phyloP scores from a whole-genome alignment of 1,140 invertebrate genomes.

The Micrasema minimum region DNA sequence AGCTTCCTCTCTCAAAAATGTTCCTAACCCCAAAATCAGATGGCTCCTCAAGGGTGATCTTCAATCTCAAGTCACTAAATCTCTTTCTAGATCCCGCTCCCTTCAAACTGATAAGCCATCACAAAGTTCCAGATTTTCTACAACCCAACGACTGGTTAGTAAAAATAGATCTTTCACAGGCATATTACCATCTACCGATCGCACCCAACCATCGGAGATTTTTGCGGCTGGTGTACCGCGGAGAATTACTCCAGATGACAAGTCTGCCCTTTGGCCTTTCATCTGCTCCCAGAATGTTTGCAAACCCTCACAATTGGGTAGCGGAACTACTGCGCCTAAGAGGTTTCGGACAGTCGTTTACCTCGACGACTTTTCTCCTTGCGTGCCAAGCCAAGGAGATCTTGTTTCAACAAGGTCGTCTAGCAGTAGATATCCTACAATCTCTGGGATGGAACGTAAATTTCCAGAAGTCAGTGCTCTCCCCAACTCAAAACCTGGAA shows the following conservation, averaged over 20 bases:
- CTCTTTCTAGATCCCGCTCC: conserved; percentile 46
- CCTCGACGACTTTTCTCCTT: conserved; percentile 39
- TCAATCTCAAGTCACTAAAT: conserved; percentile 55
- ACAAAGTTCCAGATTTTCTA: conserved; percentile 54
- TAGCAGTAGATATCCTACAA: conserved; percentile 35
- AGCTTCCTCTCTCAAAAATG: conserved; percentile 57
- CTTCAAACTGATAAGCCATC: conserved; percentile 55
- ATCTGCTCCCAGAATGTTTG: conserved; percentile 53
- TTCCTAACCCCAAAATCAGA: conserved; percentile 54
- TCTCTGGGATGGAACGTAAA: conserved; percentile 47
- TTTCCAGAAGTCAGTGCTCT: conserved; percentile 33
- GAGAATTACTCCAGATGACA: conserved; percentile 7
- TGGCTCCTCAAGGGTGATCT: conserved; percentile 52
- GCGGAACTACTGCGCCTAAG: conserved; percentile 53
- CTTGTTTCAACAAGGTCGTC: conserved; percentile 10
- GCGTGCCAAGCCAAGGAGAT: conserved; percentile 47
- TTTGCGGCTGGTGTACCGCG: conserved; percentile 1
- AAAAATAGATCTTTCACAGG: conserved; percentile 52
- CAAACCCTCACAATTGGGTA: conserved; percentile 54
- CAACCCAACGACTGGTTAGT: conserved; percentile 48
- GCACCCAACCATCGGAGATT: conserved; percentile 4
- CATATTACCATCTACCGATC: conserved; percentile 58
- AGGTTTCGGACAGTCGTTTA: conserved; percentile 44
- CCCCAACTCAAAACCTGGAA: conserved; percentile 23
- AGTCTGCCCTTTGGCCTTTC: conserved; percentile 36